Base-by-base conservation (phyloP, 2,888 invertebrate species). In the Leptopterna dolabrata region DNA sequence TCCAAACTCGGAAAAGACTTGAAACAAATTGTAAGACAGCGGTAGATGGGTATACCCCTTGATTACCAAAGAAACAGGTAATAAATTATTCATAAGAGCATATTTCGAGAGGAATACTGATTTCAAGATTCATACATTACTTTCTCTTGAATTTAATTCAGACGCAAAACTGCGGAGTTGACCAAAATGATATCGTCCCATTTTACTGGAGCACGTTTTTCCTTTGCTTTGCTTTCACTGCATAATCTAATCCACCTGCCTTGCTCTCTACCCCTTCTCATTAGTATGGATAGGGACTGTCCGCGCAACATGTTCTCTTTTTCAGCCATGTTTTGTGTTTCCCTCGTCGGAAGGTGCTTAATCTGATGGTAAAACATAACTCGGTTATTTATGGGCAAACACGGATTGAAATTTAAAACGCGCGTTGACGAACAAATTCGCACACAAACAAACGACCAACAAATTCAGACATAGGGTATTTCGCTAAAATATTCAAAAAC, bases 71-170 rank as follows among this genome's bases (percentile, higher is more conserved):
- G 81, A 55, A 81, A 55, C 51, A 41, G 30, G 81, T 30, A 55
- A 81, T 81, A 81, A 47, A 81, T 81, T 81, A 81, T 81, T 81
- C 81, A 81, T 81, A 81, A 81, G 81, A 81, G 81, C 55, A 55
- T 81, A 55, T 81, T 81, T 81, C 55, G 55, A 81, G 81, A 55
- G 16, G 81, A 55, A 81, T 81, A 55, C 55, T 81, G 81, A 81
- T 81, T 63, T 51, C 30, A 43, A 78, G 78, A 81, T 81, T 47
- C 51, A 81, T 55, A 30, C 51, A 29, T 81, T 81, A 55, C 55
- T 81, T 47, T 55, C 81, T 81, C 81, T 55, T 36, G 81, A 81
- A 55, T 55, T 51, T 81, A 55, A 81, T 81, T 81, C 51, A 55
- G 55, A 55, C 55, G 81, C 51, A 55, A 55, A 55, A 81, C 81